A percentile compares a stretch with the other conserved stretches of the same genome.
These are phyloP conservation scores for Chamaedrilus cognettii DNA, from an alignment of 2,888 invertebrate species.

Conservation along the genomic window DNA sequence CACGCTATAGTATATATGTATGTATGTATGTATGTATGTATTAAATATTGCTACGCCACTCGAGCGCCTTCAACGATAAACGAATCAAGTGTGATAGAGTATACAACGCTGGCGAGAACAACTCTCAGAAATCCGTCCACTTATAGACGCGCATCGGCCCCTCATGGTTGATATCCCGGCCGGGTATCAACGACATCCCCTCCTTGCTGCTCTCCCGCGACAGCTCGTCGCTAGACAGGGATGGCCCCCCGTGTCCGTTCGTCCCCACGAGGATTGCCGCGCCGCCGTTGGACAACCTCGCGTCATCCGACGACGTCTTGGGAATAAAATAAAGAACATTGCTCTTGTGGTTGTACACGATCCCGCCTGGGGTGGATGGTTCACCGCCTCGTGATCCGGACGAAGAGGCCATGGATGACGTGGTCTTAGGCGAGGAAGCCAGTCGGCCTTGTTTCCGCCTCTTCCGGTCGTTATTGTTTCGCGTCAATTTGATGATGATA, in stretches of 20 bases:
- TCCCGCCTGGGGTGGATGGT: not conserved
- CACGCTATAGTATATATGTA: no score
- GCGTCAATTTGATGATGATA: conserved; percentile 7
- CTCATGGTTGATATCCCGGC: conserved; percentile 41
- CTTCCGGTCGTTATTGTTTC: not conserved
- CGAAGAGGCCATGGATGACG: not conserved
- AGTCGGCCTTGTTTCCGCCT: not conserved
- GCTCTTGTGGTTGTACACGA: conserved; percentile 18
- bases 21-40: no score
- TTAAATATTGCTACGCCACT: no score
- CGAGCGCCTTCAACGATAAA: no score
- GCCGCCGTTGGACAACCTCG: not conserved
- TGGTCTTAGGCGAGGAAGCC: not conserved
- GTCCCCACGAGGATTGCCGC: no score
- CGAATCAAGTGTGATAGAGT: no score
- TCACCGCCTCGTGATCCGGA: not conserved
- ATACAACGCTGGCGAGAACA: no score
- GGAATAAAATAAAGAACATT: conserved; percentile 25
- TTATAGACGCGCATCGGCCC: conserved; percentile 41
- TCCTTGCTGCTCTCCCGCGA: conserved; percentile 13
- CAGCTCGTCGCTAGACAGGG: not conserved
- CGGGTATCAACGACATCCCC: conserved; percentile 38
- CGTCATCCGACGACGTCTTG: not conserved
- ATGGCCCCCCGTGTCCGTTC: not conserved
- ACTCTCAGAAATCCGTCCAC: conserved; percentile 41